Base-by-base conservation (phyloP, 2,888 invertebrate species). In the Lysandra bellargus region DNA sequence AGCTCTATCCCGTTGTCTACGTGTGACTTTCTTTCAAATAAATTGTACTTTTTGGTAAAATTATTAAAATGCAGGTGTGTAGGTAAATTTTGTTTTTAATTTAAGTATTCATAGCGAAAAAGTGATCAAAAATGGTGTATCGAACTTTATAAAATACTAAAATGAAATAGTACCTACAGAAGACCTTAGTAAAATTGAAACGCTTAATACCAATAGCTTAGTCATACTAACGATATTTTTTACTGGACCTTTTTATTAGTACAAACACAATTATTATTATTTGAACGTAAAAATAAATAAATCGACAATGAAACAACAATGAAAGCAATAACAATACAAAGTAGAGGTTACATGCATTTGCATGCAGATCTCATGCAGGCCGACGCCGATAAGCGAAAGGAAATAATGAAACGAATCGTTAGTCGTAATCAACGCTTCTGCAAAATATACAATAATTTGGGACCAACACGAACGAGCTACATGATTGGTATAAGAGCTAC, bases 391-490 rank as follows among this genome's bases (percentile, higher is more conserved):
- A 81, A 82, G 79, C 80, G 82, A 82, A 82, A 81, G 78, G 82
- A 80, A 82, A 83, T 81, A 82, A 82, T 81, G 81, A 79, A 82
- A 82, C 80, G 81, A 81, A 80, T 80, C 81, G 80, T 80, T 83
- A 84, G n/a, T n/a, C 80, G 86, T 86, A 83, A 80, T 77, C 37
- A 81, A 82, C 80, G 81, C 82, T 80, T 82, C 80, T 83, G 83
- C 85, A 84, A 89, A 90, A 89, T 87, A 87, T 88, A 69, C 69
- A 69, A 37, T 69, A 69, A 69, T 69, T 69, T 17, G 33, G 69
- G 69, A 33, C 4, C 69, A 5, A 4, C 14, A 37, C 69, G 17
- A 17, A 69, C 33, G 33, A 69, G 33, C 12, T 14, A 37, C 69
- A 17, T 12, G 17, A 17, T 57, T 4, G 57, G 57, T 4, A 17